Evolutionary conservation across 1,140 invertebrate species (phyloP), one percentile per base, ranked within the genome.

Genomic region (Brachionus rubens): DNA sequence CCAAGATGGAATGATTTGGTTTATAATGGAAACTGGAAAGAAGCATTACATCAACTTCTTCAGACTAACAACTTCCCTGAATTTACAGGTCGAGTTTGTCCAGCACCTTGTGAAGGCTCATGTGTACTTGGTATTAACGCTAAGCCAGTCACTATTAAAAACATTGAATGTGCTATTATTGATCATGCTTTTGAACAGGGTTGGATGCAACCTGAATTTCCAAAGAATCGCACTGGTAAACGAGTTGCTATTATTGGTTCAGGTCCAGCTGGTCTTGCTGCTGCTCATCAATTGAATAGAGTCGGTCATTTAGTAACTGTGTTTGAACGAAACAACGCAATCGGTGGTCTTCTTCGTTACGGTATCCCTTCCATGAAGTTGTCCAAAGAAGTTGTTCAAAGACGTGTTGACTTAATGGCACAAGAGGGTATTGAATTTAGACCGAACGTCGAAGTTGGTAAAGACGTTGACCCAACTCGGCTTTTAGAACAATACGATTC

Each of bases 51-150:
- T 78, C 93, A 97, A 80, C 87, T 99, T 28, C 86, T 97, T 75
- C 96, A 98, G 84, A 99, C 96, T 1, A 99, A 99, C 82, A 99
- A 99, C 82, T 99, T 99, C 86, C 96, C 96, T 30, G 96, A 99
- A 85, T 99, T 99, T 82, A 99, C 96, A 56, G 96, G 96, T 3
- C 87, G 96, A 80, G 95, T 98, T 9, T 99, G 96, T 83, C 96
- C 96, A 10, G 96, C 96, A 14, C 96, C 96, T 3, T 99, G 96
- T 86, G 96, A 99, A 88, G 96, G 93, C 50, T 92, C 96, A 2
- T 99, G 96, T 86, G 95, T 98, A 16, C 83, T 99, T 80, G 68
- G 68, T 21, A 72, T 72, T 94, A 92, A 50, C 91, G 68, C 94
- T 80, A 93, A 94, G 3, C 87, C 96, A 9, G 96, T 99, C 1